Evolutionary conservation across 2,113 vertebrate genomes (phyloP).

Genomic region (Bagarius yarrelli): DNA sequence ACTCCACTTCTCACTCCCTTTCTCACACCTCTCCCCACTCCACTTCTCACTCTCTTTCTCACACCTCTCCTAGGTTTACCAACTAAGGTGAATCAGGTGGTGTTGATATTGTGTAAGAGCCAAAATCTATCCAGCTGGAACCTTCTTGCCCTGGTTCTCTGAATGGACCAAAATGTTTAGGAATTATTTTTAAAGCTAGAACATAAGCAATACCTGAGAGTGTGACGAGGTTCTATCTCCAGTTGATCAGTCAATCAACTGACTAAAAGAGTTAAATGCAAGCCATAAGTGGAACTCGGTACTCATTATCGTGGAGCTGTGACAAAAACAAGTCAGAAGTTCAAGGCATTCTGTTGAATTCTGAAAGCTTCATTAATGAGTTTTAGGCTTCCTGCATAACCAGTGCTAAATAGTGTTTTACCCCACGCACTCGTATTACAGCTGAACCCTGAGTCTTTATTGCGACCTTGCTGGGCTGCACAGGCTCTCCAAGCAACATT

Average conservation of each 20-base stretch:
- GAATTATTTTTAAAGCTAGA: neutral
- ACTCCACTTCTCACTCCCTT: too few species aligned
- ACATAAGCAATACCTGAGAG: neutral
- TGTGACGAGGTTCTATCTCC: neutral
- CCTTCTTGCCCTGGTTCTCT: neutral
- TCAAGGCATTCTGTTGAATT: constrained; percentile 15
- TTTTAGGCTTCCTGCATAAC: constrained; percentile 3
- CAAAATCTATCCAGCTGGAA: neutral
- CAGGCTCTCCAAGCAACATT: constrained; percentile 38
- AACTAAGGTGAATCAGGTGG: neutral
- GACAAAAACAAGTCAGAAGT: constrained; percentile 21
- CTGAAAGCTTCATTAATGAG: constrained; percentile 40
- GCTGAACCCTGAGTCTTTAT: constrained; percentile 25
- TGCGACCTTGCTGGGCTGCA: constrained; percentile 40
- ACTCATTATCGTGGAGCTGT: constrained; percentile 11
- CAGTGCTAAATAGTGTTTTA: constrained; percentile 38
- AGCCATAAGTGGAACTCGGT: neutral
- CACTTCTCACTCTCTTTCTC: too few species aligned
- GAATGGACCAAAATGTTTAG: neutral
- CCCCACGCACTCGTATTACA: constrained; percentile 30
- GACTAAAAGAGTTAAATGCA: neutral
- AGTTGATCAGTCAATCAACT: neutral
- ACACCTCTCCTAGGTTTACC: too few species aligned
- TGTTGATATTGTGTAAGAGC: neutral
- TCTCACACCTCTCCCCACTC: too few species aligned